phyloP scores from a whole-genome alignment of 2,888 invertebrate species.

The Archips xylosteana region DNA sequence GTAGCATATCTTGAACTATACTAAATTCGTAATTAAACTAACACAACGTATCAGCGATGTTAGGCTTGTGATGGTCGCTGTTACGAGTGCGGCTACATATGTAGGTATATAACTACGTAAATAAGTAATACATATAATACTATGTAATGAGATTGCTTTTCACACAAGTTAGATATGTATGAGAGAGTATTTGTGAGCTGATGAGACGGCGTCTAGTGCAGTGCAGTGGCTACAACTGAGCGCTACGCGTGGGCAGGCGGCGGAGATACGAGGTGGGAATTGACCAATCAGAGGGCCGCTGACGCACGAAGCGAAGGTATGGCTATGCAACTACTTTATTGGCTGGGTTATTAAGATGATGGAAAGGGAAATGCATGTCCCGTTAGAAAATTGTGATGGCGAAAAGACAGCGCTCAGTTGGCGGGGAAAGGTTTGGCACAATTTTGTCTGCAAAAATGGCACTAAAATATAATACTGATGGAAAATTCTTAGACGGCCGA shows the following conservation, averaged over 20 bases:
- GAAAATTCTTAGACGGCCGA: slow-evolving; percentile 40
- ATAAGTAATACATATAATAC: slow-evolving; percentile 66
- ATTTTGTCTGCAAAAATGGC: slow-evolving; percentile 55
- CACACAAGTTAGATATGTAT: slow-evolving; percentile 79
- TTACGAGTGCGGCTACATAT: slow-evolving; percentile 42
- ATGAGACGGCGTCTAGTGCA: slow-evolving; percentile 63
- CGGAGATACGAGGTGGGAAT: no score
- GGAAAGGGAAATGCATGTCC: not conserved
- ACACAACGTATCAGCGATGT: slow-evolving; percentile 31
- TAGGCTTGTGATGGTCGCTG: slow-evolving; percentile 43
- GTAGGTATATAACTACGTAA: slow-evolving; percentile 63
- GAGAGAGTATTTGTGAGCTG: slow-evolving; percentile 69
- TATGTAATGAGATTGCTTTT: slow-evolving; percentile 80
- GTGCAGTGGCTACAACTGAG: slow-evolving; percentile 31
- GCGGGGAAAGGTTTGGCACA: slow-evolving; percentile 55
- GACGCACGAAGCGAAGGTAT: not conserved
- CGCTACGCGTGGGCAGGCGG: slow-evolving; percentile 9
- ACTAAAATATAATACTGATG: slow-evolving; percentile 60
- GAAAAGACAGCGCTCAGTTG: slow-evolving; percentile 29
- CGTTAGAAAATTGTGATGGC: not conserved
- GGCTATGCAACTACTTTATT: not conserved
- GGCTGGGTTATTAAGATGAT: not conserved
- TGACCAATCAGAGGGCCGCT: not conserved
- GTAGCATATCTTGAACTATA: slow-evolving; percentile 77
- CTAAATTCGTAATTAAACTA: slow-evolving; percentile 56